Base-by-base conservation (phyloP, 1,140 invertebrate genomes). In the Sitobion miscanthi region DNA sequence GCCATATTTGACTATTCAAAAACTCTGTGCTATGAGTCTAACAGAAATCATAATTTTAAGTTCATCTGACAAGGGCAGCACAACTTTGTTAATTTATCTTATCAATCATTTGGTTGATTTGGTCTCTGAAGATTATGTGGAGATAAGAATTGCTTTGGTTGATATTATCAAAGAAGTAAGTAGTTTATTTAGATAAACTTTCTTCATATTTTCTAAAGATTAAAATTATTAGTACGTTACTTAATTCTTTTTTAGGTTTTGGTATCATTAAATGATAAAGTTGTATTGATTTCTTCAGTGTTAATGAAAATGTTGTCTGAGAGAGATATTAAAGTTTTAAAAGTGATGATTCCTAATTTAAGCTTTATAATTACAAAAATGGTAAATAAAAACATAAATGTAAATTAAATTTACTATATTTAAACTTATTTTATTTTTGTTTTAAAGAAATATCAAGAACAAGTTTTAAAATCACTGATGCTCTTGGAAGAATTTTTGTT, bases 321-420 rank as follows among this genome's bases (percentile, higher is more conserved):
- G 57, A 93, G 91, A 54, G 25, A 93, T 57, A 93, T 83, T 42
- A 49, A 38, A n/a, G 91, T 93, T 86, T 93, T 93, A 93, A 93
- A 93, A 93, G 49, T 93, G 17, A 45, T 93, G 69, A 42, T 93
- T 52, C 91, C 91, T 6, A 93, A 93, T 57, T 54, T 93, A 57
- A 93, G 91, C 82, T 93, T 93, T 86, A 93, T 93, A 38, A 93
- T 93, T 45, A 93, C 49, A 38, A 93, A 93, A 93, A 93, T 93
- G 91, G 91, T 93, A 93, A 69, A 25, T 25, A 91, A 23, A 82
- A 35, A 49, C 7, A 42, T 21, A 35, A 69, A 23, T 57, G 2
- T n/a, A 9, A 47, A 69, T 77, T 45, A 45, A 47, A 35, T 47
- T 82, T 62, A 69, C 5, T 52, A 38, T 5, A 82, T 83, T 11